phyloP scores from a whole-genome alignment of 2,797 vertebrate genomes.

The Alauda arvensis region DNA sequence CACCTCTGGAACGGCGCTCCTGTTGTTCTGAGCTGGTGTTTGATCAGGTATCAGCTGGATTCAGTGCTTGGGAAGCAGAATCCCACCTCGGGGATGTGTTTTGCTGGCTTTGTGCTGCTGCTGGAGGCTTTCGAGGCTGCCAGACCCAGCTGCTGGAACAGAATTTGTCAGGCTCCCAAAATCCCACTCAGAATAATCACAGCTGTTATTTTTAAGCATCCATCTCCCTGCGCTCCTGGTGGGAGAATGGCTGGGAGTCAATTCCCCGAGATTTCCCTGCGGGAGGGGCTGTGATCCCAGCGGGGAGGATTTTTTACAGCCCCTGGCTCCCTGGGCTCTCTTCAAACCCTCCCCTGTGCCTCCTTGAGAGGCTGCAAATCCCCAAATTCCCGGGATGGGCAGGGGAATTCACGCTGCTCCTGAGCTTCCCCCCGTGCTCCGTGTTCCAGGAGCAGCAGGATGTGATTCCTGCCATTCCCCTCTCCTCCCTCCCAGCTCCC shows the following conservation, averaged over 20 bases:
- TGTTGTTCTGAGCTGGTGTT: not conserved
- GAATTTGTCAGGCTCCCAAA: not conserved
- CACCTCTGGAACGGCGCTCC: not conserved
- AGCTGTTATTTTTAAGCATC: not conserved
- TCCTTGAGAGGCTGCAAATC: not conserved
- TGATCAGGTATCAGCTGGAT: not conserved
- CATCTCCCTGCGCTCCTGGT: not conserved
- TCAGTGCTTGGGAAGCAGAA: not conserved
- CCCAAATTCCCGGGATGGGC: not conserved
- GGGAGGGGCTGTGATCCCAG: not conserved
- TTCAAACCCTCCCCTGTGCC: not conserved
- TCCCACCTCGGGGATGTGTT: not conserved
- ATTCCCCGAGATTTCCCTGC: not conserved
- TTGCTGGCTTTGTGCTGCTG: conserved; percentile 41
- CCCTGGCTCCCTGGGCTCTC: not conserved
- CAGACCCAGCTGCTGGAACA: not conserved
- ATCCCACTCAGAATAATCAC: not conserved
- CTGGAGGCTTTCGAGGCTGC: not conserved
- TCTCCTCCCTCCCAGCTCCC: not conserved
- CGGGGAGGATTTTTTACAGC: not conserved
- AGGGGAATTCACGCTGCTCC: not conserved
- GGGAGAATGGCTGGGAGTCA: not conserved
- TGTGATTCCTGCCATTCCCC: not conserved
- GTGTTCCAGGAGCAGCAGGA: not conserved
- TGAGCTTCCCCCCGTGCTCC: rapidly evolving